Conservation (phyloP, 2,888 invertebrate genomes). For the Drosophila helvetica region DNA sequence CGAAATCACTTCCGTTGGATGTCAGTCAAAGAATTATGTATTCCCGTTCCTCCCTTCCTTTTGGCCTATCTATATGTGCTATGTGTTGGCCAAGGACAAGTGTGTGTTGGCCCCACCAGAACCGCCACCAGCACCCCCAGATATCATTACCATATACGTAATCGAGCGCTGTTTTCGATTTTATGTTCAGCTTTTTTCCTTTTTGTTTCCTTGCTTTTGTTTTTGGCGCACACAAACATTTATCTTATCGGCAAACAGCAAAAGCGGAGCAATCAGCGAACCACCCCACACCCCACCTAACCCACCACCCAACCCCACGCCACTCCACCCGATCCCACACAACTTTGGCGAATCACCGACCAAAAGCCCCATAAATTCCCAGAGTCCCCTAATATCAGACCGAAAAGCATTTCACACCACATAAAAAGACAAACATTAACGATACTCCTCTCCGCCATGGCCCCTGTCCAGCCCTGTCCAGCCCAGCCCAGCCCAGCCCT, state of each 20-base stretch:
- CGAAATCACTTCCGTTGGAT: constrained; percentile 64
- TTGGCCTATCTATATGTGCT: constrained; percentile 15
- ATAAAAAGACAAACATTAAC: background rate
- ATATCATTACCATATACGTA: constrained; percentile 68
- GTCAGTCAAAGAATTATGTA: constrained; percentile 54
- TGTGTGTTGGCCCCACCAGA: background rate
- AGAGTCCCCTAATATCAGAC: constrained; percentile 33
- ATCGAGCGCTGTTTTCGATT: constrained; percentile 71
- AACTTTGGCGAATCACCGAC: constrained; percentile 13
- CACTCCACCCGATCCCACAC: background rate
- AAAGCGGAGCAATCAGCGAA: constrained; percentile 52
- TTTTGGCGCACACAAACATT: constrained; percentile 56
- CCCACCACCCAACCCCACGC: background rate
- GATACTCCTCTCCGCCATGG: background rate
- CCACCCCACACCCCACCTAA: constrained; percentile 33
- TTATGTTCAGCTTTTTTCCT: constrained; percentile 48
- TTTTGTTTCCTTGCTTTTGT: constrained; percentile 55
- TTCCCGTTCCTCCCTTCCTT: background rate
- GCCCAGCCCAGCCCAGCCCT: background rate
- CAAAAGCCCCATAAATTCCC: constrained; percentile 49
- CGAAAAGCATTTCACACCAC: constrained; percentile 10
- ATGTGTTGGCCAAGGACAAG: constrained; percentile 30
- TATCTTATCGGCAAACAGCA: constrained; percentile 67
- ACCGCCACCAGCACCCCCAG: constrained; percentile 2
- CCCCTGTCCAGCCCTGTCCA: too few relatives aligned